A percentile compares a stretch with the other conserved stretches of the same genome.
Conservation (phyloP, 2,113 vertebrate genomes). For the Perccottus glenii region DNA sequence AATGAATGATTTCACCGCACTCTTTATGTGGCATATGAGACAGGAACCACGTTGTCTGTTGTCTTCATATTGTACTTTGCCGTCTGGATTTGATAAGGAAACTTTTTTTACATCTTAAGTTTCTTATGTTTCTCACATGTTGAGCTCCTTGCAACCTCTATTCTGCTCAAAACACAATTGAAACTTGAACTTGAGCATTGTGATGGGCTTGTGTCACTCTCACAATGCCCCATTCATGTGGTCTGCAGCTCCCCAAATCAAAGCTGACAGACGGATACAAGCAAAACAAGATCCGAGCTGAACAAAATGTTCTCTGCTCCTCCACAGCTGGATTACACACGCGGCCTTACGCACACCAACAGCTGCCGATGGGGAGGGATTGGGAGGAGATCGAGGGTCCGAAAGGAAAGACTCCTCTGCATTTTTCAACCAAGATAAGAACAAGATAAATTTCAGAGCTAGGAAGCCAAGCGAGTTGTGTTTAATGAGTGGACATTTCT, state of each 20-base stretch:
- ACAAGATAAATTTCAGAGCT: slow-evolving; percentile 8
- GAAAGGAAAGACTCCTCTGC: slow-evolving; percentile 41
- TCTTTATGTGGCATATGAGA: too few relatives aligned
- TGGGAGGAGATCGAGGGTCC: slow-evolving; percentile 41
- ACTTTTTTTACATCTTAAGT: too few relatives aligned
- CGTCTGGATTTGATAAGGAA: too few relatives aligned
- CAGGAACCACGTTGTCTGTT: too few relatives aligned
- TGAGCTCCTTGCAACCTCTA: not conserved
- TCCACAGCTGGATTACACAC: slow-evolving; percentile 70
- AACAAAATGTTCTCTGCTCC: slow-evolving; percentile 71
- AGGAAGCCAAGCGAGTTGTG: slow-evolving; percentile 10
- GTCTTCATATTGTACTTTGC: too few relatives aligned
- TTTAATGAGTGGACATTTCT: slow-evolving; percentile 24
- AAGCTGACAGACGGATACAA: slow-evolving; percentile 23
- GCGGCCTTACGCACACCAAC: slow-evolving; percentile 47
- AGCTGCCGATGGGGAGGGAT: slow-evolving; percentile 64
- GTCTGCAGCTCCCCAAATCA: slow-evolving; percentile 40
- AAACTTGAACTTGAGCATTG: slow-evolving; percentile 16
- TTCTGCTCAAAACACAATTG: not conserved
- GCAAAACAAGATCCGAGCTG: slow-evolving; percentile 57
- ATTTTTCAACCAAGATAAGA: slow-evolving; percentile 45
- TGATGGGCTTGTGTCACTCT: slow-evolving; percentile 47
- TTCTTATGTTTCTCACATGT: too few relatives aligned
- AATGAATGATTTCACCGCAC: not conserved
- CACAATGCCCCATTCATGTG: slow-evolving; percentile 57